These are phyloP conservation scores for Eclectus roratus DNA, from an alignment of 2,113 vertebrate genomes.

Conservation along the genomic window DNA sequence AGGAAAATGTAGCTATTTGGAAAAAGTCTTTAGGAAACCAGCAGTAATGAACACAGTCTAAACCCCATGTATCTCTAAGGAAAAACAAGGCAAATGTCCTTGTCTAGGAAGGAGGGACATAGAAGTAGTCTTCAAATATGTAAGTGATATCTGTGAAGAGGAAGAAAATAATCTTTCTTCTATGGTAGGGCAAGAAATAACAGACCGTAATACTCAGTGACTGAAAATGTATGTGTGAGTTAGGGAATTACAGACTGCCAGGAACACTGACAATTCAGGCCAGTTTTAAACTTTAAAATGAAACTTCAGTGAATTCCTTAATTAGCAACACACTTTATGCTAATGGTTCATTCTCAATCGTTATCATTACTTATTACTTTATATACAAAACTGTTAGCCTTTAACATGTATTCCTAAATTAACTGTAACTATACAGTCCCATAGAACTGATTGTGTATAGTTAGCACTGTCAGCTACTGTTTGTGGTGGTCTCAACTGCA, in stretches of 20 bases:
- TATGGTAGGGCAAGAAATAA: not conserved
- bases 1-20: not conserved
- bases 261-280: not conserved
- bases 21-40: not conserved
- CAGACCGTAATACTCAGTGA: not conserved
- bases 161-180: not conserved
- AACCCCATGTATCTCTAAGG: not conserved
- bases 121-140: not conserved
- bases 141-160: not conserved
- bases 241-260: not conserved
- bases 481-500: not conserved
- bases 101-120: not conserved
- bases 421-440: not conserved
- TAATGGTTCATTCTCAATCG: not conserved
- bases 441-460: not conserved
- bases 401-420: not conserved
- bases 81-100: not conserved
- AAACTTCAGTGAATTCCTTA: not conserved
- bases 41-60: not conserved
- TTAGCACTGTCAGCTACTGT: not conserved
- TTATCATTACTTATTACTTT: not conserved
- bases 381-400: not conserved
- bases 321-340: not conserved
- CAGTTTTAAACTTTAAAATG: not conserved
- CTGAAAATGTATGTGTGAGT: not conserved